Base-by-base conservation (phyloP, 2,888 invertebrate species). In the Lasius fuliginosus region DNA sequence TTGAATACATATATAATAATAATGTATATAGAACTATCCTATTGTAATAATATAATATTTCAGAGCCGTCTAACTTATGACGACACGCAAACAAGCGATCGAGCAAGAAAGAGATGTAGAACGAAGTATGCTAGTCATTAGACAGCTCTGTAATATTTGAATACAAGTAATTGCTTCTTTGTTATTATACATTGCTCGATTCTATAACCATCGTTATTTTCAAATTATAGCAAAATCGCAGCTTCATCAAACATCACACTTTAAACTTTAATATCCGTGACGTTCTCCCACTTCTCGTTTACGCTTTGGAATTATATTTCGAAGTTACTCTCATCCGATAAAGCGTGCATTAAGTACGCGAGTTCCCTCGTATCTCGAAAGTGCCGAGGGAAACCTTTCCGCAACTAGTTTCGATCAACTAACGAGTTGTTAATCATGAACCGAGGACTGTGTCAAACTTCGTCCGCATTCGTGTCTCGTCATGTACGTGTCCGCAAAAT, bases 371-470 rank as follows among this genome's bases (percentile, higher is more conserved):
- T 58, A 18, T 27, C n/a, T 67, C 40, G 40, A 42, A 76, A 76
- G 36, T 77, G 9, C 12, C 27, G 40, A 30, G 30, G 12, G 30
- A 56, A 77, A 65, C 40, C 67, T 67, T 67, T 67, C n/a, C 27
- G 18, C 27, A 65, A 9, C 9, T 56, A 56, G 27, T 77, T 56
- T n/a, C 77, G 56, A 77, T 56, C 15, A 30, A 49, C 1, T 76
- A 27, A 77, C 12, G 8, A n/a, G 46, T 30, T 42, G 23, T 69
- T 69, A 71, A 81, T 79, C 58, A n/a, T 42, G 42, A 30, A 27
- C 27, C 40, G 27, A 69, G 53, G 69, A 49, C 33, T 33, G n/a
- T 30, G 56, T 77, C 56, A 33, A 69, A 81, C 79, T 81, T 46
- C 2, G 42, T 18, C 27, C 46, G 12, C 18, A 27, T 46, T 60